phyloP scores from a whole-genome alignment of 2,113 vertebrate genomes.

The Crotalus horridus region DNA sequence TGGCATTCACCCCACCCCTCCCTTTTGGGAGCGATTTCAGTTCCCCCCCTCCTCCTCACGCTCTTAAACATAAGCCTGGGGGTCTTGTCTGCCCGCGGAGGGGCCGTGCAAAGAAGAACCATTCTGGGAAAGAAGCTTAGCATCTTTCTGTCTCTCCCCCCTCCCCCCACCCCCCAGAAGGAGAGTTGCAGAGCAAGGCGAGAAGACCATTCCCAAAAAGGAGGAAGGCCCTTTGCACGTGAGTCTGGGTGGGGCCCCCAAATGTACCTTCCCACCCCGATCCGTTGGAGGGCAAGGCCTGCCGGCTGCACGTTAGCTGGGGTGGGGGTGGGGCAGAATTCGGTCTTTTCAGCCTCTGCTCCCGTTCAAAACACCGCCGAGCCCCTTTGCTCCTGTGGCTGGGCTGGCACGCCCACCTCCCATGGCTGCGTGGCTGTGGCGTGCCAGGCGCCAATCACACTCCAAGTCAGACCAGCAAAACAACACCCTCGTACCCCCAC shows the following conservation, averaged over 20 bases:
- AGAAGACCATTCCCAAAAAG: constrained; percentile 72
- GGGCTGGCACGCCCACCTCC: neutral
- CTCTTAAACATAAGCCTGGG: too few species aligned
- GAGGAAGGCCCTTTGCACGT: constrained; percentile 72
- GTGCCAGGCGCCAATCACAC: neutral
- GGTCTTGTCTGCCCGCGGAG: neutral
- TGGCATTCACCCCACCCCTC: too few species aligned
- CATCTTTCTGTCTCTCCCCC: neutral
- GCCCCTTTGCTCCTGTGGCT: neutral
- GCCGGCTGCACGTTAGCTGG: neutral
- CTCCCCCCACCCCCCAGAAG: constrained; percentile 65
- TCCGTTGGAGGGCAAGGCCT: neutral
- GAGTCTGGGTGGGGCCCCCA: constrained; percentile 34
- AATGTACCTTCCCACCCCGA: accelerated
- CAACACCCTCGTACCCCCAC: neutral
- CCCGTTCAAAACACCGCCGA: neutral
- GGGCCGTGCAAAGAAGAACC: too few species aligned
- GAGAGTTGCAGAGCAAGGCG: constrained; percentile 80
- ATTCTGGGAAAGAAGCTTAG: accelerated
- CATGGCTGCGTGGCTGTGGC: neutral
- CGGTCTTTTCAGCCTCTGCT: neutral
- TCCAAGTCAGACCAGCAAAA: too few species aligned
- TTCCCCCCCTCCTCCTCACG: neutral
- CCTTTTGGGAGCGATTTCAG: neutral
- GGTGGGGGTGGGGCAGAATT: neutral